phyloP scores from a whole-genome alignment of 2,113 vertebrate species.

The Toxostoma redivivum region DNA sequence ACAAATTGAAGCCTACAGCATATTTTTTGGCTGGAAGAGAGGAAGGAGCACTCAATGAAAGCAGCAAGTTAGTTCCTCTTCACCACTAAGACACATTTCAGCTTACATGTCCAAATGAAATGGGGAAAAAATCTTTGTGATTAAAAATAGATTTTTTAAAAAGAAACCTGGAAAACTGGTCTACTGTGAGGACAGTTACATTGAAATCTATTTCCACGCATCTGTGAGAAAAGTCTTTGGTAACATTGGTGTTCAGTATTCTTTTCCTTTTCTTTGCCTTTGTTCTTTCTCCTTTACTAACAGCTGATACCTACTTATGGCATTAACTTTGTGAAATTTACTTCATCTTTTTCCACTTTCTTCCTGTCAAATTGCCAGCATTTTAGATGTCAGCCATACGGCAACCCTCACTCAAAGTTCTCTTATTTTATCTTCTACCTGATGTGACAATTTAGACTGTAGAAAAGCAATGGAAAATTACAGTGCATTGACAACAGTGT shows the following conservation, averaged over 20 bases:
- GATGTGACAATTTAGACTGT: not conserved
- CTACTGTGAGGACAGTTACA: not conserved
- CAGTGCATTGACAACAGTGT: not conserved
- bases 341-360: constrained; percentile 28
- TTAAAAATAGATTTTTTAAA: not conserved
- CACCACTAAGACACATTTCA: not conserved
- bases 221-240: not conserved
- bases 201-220: not conserved
- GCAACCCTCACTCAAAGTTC: not conserved
- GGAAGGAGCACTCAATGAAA: not conserved
- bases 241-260: not conserved
- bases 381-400: constrained; percentile 53
- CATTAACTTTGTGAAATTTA: constrained; percentile 27
- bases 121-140: not conserved
- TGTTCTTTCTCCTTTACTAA: not conserved
- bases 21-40: not conserved
- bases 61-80: not conserved
- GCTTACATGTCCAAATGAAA: not conserved
- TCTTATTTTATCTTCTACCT: constrained; percentile 31
- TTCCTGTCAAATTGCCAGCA: constrained; percentile 44
- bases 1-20: not conserved
- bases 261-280: not conserved
- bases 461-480: constrained; percentile 26
- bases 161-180: not conserved
- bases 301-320: constrained; percentile 21